Percentiles rank a stretch among this genome's conserved stretches.
These are phyloP conservation scores for Melanocharis versteri DNA, from an alignment of 2,113 vertebrate species.

Conservation along the genomic window DNA sequence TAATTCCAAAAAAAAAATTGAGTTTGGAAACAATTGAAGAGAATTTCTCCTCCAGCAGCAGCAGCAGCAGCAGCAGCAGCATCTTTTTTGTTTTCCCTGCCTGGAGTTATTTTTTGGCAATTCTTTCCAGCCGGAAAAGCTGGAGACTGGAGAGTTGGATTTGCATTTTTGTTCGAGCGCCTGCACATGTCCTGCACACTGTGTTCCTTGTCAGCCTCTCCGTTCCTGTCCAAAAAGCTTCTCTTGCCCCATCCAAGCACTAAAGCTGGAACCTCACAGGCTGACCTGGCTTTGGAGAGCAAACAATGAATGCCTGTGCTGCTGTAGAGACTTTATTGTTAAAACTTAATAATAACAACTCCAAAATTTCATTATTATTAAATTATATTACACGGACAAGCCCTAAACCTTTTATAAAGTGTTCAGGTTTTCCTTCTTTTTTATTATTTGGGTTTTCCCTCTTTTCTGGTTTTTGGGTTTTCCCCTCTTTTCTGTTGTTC, in stretches of 20 bases:
- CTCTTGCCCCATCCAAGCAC: not conserved
- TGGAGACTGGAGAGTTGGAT: conserved; percentile 44
- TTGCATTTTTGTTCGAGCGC: conserved; percentile 62
- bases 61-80: not conserved
- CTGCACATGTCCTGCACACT: conserved; percentile 67
- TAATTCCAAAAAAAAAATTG: not conserved
- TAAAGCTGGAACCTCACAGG: not conserved
- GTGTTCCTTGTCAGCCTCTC: conserved; percentile 53
- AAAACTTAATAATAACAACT: not conserved
- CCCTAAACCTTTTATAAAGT: not conserved
- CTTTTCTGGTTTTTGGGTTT: not conserved
- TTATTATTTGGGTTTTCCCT: not conserved
- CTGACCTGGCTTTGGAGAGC: not conserved
- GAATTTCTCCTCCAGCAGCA: not conserved
- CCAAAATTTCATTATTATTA: not conserved
- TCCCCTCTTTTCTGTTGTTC: not conserved
- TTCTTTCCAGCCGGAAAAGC: conserved; percentile 49
- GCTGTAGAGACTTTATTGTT: not conserved
- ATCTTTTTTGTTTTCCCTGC: conserved; percentile 31
- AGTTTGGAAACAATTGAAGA: not conserved
- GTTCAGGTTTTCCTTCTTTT: not conserved
- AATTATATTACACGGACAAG: not conserved
- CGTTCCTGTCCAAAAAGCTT: conserved; percentile 15
- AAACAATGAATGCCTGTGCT: not conserved
- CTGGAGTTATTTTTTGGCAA: conserved; percentile 47